Evolutionary conservation across 2,888 invertebrate genomes (phyloP), one percentile per base, ranked within the genome.

Genomic region (Spisula subtruncata): DNA sequence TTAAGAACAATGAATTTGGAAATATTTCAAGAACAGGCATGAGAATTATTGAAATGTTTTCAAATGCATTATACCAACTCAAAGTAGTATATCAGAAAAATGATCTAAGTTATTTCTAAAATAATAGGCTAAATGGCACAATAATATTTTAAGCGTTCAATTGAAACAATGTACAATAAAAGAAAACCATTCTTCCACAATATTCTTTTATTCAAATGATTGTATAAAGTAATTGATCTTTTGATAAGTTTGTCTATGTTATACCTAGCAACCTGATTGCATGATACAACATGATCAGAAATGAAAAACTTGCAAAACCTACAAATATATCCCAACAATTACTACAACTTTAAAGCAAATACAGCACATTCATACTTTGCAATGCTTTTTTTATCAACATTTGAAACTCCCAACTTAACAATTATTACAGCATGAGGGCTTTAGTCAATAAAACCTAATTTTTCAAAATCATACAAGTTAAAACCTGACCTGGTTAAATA

Each of bases 251-350:
- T 89, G 90, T 90, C 87, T 92, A 88, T 83, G 80, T 81, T 86
- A 85, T 90, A 90, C 94, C 92, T 93, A 93, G 94, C 93, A 94
- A 94, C 94, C 92, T 80, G 82, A 83, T 14, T 91, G 86, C 94
- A 94, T 89, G 94, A 93, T 90, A 75, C 90, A 92, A 94, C 94
- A 92, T 94, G 94, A 89, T 85, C 85, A 56, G 80, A 75, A n/a
- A 35, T 32, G 35, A 75, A 75, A 48, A 85, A 54, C 32, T 85
- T 80, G 29, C 10, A 41, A 54, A 51, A 80, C 82, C 20, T 16
- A 35, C 35, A 32, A 82, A 51, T 32, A 82, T n/a, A 82, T 35
- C 29, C 54, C 0, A 20, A 18, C 48, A 79, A 80, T 46, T 41
- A 75, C 48, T 6, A 81, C 35, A 16, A 81, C 46, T 48, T 48